Evolutionary conservation across 1,140 invertebrate species (phyloP).

Genomic region (Drosophila mayri): DNA sequence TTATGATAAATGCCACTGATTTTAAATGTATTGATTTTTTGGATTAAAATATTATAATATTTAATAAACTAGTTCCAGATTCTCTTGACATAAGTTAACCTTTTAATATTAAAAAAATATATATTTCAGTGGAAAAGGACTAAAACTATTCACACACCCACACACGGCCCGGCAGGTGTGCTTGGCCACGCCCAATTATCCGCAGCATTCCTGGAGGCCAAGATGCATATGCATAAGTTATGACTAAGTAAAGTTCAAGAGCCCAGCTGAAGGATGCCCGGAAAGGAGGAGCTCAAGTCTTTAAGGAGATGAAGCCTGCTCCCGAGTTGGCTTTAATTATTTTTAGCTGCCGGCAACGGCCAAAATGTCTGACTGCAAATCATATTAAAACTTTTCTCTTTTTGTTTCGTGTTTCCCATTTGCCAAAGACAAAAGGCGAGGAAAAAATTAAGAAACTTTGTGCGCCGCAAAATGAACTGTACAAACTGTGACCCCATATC

Average conservation of each 20-base stretch:
- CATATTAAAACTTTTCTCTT: slow-evolving; percentile 78
- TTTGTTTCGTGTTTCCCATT: slow-evolving; percentile 38
- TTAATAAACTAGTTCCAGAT: no score
- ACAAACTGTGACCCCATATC: slow-evolving; percentile 60
- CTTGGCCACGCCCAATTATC: slow-evolving; percentile 32
- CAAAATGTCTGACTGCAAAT: slow-evolving; percentile 73
- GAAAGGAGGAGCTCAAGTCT: slow-evolving; percentile 19
- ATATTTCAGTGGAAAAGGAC: slow-evolving; percentile 28
- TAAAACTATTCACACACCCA: slow-evolving; percentile 52
- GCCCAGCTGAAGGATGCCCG: not conserved
- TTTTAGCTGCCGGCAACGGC: slow-evolving; percentile 28
- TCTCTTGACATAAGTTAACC: no score
- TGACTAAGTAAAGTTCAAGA: slow-evolving; percentile 67
- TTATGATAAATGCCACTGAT: no score
- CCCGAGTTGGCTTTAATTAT: slow-evolving; percentile 67
- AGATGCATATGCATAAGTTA: slow-evolving; percentile 68
- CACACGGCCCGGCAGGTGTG: slow-evolving; percentile 3
- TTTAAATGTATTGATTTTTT: no score
- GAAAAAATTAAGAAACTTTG: slow-evolving; percentile 79
- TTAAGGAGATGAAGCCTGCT: slow-evolving; percentile 42
- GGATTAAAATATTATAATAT: no score
- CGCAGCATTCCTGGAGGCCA: slow-evolving; percentile 46
- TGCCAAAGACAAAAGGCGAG: slow-evolving; percentile 42
- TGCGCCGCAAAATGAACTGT: slow-evolving; percentile 79
- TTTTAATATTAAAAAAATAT: no score